Percentiles rank a stretch among this genome's conserved stretches.
Conservation (phyloP, 2,113 vertebrate species). For the Antigone vipio region DNA sequence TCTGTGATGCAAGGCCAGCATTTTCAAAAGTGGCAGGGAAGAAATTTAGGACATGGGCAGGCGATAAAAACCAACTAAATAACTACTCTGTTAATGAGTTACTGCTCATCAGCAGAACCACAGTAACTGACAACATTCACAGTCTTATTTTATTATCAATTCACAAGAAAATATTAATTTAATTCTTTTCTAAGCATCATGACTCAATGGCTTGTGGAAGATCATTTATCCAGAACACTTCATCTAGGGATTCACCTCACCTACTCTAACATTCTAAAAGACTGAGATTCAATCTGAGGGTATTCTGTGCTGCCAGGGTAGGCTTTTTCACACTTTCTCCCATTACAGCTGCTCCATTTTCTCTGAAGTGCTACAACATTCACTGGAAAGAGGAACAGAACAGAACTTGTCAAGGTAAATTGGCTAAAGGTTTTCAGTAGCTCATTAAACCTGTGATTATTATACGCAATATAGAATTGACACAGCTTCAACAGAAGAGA, state of each 20-base stretch:
- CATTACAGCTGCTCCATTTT: background rate
- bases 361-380: background rate
- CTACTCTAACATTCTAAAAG: background rate
- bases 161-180: background rate
- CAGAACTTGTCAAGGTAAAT: background rate
- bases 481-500: background rate
- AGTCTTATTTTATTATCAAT: background rate
- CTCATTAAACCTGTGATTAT: background rate
- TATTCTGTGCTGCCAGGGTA: background rate
- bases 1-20: background rate
- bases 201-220: background rate
- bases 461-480: background rate
- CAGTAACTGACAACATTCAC: background rate
- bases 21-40: background rate
- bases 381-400: background rate
- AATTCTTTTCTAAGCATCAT: background rate
- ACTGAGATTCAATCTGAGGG: background rate
- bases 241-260: background rate
- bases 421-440: background rate
- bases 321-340: background rate
- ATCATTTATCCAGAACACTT: background rate
- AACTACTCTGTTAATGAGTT: background rate
- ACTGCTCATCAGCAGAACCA: background rate
- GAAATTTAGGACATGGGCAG: background rate
- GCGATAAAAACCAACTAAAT: background rate